These are phyloP conservation scores for Selene dorsalis DNA, from an alignment of 2,797 vertebrate genomes.

Conservation along the genomic window DNA sequence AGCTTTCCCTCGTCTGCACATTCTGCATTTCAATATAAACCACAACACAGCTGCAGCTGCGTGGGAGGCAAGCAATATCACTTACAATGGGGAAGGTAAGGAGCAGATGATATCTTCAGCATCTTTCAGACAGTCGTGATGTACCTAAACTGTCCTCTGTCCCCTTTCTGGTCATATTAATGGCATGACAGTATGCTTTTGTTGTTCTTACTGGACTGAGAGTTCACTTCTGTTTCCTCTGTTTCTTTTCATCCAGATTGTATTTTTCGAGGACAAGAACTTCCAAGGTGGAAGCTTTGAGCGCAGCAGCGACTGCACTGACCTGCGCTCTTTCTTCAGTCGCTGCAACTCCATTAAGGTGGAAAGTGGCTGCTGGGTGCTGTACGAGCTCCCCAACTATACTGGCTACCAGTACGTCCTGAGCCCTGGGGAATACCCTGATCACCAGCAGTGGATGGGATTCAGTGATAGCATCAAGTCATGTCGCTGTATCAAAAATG, in stretches of 20 bases:
- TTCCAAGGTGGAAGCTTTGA: conserved; percentile 73
- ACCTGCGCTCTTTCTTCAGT: conserved; percentile 67
- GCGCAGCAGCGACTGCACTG: conserved; percentile 67
- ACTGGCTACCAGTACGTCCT: conserved; percentile 77
- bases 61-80: conserved; percentile 64
- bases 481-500: conserved; percentile 70
- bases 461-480: conserved; percentile 73
- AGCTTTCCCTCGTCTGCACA: conserved; percentile 76
- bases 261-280: conserved; percentile 76
- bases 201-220: neutral
- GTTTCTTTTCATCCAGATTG: conserved; percentile 61
- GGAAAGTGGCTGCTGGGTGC: conserved; percentile 78
- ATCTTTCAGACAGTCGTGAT: neutral
- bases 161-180: neutral
- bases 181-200: neutral
- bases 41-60: conserved; percentile 66
- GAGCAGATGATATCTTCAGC: conserved; percentile 7
- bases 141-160: neutral
- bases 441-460: conserved; percentile 73
- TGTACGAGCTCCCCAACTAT: conserved; percentile 75
- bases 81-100: conserved; percentile 77
- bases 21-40: conserved; percentile 80
- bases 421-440: conserved; percentile 71
- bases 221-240: conserved; percentile 24
- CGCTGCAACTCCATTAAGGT: conserved; percentile 77